These are phyloP conservation scores for Cordilura impudica DNA, from an alignment of 2,888 invertebrate genomes.

Conservation along the genomic window DNA sequence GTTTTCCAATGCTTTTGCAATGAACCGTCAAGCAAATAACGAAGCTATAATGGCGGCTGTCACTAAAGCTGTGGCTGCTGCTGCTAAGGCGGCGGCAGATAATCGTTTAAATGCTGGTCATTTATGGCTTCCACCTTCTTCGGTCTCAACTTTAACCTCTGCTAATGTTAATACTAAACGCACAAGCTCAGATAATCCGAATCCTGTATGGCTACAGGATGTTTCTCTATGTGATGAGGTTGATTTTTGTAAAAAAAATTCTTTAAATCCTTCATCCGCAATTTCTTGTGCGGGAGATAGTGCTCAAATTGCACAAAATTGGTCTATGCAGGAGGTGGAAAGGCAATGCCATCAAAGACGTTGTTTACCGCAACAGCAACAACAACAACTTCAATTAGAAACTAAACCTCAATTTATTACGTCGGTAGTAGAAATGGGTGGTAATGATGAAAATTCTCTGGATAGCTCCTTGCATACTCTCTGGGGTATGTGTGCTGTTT, in stretches of 20 bases:
- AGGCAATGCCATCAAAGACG: conserved; percentile 66
- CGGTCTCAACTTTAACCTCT: neutral
- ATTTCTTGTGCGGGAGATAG: neutral
- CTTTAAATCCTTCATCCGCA: neutral
- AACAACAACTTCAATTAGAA: neutral
- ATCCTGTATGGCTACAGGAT: conserved; percentile 38
- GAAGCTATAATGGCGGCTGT: conserved; percentile 64
- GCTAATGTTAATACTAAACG: neutral
- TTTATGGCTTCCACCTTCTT: conserved; percentile 39
- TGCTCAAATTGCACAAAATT: conserved; percentile 59
- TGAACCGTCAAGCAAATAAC: conserved; percentile 59
- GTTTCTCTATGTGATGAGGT: conserved; percentile 56
- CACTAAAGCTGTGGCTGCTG: conserved; percentile 65
- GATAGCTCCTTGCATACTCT: conserved; percentile 66
- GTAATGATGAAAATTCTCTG: conserved; percentile 45
- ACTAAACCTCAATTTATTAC: conserved; percentile 1
- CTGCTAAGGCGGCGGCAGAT: conserved; percentile 60
- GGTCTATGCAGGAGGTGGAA: conserved; percentile 71
- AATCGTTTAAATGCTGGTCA: conserved; percentile 44
- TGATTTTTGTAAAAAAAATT: conserved; percentile 47
- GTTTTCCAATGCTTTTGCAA: conserved; percentile 40
- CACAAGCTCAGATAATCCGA: neutral
- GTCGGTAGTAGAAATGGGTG: conserved; percentile 22
- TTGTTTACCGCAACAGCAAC: conserved; percentile 37
- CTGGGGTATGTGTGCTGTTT: conserved; percentile 74